Evolutionary conservation across 2,113 vertebrate genomes (phyloP), one percentile per base, ranked within the genome.

Genomic region (Salminus brasiliensis): DNA sequence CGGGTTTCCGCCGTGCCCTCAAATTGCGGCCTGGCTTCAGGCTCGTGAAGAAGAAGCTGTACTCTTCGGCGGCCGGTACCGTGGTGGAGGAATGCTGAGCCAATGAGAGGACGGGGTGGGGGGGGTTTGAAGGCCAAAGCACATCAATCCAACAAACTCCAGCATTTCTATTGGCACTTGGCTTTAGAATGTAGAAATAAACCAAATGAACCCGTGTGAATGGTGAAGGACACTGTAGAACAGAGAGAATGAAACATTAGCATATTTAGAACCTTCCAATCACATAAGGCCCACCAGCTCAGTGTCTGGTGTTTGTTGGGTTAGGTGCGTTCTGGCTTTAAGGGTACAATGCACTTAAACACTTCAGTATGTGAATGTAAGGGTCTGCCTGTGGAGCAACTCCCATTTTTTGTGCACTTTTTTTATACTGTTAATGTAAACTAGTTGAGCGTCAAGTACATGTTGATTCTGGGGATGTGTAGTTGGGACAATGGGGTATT

Each of bases 1-100:
- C 92, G 0, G 84, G 91, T 16, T 90, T 92, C 60, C 90, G 89
- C 45, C 90, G 88, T 18, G 92, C 89, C 3, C 89, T 97, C 25
- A 95, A 94, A 81, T 91, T 97, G 32, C 94, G 95, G 78, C 91
- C 95, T 11, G 94, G 95, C 12, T 97, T 96, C 87, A 89, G 94
- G 30, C 92, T 96, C 0, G 90, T 95, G 74, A 96, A 96, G 85
- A 95, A 91, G 76, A 96, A 95, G 65, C 91, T 96, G 76, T 97
- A 96, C 74, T 94, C 92, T 62, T 91, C 94, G 49, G 90, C 93
- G 84, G 90, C 91, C 75, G 95, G 94, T 39, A 94, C 93, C 18
- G 93, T 95, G 78, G 87, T 94, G 59, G 95, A 95, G 86, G 95
- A 95, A 85, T 94, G 91, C 85, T 95, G 84, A 93, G 86, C 68